Base-by-base conservation (phyloP, 2,797 vertebrate genomes). In the Sparidentex hasta region DNA sequence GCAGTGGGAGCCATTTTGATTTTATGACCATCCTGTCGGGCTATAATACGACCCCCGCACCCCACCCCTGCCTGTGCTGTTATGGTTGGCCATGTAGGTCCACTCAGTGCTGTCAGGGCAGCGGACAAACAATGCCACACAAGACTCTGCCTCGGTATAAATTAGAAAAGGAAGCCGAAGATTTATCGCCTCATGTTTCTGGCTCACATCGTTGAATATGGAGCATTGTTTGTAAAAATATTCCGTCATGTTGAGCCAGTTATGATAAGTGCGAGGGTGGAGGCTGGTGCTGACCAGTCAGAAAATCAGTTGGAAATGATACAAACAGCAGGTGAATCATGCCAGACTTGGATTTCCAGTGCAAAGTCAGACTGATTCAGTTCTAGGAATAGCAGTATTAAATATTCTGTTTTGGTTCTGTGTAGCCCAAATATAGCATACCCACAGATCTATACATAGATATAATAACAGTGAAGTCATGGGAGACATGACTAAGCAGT, bases 11-110 rank as follows among this genome's bases (percentile, higher is more conserved):
- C 83, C 85, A 91, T 92, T 91, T 90, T 88, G 71, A 89, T 88
- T 93, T 94, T 89, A 93, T 92, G 90, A 92, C 86, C 83, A 92
- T 93, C 92, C 88, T 90, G 93, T 92, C 38, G 41, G 20, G 80
- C 54, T 83, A 71, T 78, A 89, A 90, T 85, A 86, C 72, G 17
- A 54, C 47, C 58, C 59, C 48, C 76, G 43, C 54, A 58, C 27
- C 51, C 52, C 48, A 7, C 47, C 33, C 21, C 57, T 75, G 65
- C 48, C 57, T 48, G 41, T 41, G 71, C 65, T 94, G 88, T 90
- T 93, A 82, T 92, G 87, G 79, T 93, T 93, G 91, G 91, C 87
- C n/a, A n/a, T 54, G 62, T n/a, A 76, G 57, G 73, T 76, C 77
- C 54, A 52, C 71, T 89, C 74, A 38, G 4, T 71, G 81, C 58